Percentiles rank a stretch among this genome's conserved stretches.
Evolutionary conservation across 1,140 invertebrate species (phyloP).

Genomic region (Pachypsylla venusta): DNA sequence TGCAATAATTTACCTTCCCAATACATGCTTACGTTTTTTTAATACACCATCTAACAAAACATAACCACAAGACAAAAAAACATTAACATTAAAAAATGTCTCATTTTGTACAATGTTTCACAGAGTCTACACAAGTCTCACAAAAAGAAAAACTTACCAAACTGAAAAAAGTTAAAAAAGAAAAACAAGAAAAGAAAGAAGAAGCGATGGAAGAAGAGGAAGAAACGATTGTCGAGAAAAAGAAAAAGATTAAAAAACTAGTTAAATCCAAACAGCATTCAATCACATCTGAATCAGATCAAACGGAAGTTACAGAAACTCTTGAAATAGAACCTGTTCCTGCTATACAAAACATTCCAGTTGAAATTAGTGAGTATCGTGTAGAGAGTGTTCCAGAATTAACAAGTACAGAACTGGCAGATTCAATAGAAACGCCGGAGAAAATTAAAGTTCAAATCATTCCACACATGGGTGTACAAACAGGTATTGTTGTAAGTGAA

Average conservation of each 20-base stretch:
- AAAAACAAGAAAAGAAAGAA: slow-evolving; percentile 9
- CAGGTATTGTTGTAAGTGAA: slow-evolving; percentile 30
- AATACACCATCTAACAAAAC: too few relatives aligned
- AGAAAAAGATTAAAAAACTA: slow-evolving; percentile 15
- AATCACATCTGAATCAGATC: slow-evolving; percentile 8
- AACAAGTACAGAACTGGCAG: slow-evolving; percentile 18
- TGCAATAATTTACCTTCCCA: too few relatives aligned
- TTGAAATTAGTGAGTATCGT: slow-evolving; percentile 21
- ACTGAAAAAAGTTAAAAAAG: background rate
- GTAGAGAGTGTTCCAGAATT: slow-evolving; percentile 24
- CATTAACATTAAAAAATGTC: background rate
- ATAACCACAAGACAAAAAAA: too few relatives aligned
- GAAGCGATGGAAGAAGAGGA: slow-evolving; percentile 10
- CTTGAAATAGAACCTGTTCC: slow-evolving; percentile 20
- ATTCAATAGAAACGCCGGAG: slow-evolving; percentile 13
- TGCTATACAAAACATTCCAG: slow-evolving; percentile 22
- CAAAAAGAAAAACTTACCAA: slow-evolving; percentile 2
- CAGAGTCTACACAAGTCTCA: background rate
- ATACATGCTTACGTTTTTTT: too few relatives aligned
- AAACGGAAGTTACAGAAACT: slow-evolving; percentile 24
- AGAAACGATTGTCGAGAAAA: slow-evolving; percentile 22
- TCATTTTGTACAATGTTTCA: background rate
- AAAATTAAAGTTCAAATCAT: slow-evolving; percentile 17
- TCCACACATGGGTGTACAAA: slow-evolving; percentile 20
- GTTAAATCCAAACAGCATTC: slow-evolving; percentile 10